Evolutionary conservation across 1,140 invertebrate genomes (phyloP), one percentile per base, ranked within the genome.

Genomic region (Wasmannia auropunctata): DNA sequence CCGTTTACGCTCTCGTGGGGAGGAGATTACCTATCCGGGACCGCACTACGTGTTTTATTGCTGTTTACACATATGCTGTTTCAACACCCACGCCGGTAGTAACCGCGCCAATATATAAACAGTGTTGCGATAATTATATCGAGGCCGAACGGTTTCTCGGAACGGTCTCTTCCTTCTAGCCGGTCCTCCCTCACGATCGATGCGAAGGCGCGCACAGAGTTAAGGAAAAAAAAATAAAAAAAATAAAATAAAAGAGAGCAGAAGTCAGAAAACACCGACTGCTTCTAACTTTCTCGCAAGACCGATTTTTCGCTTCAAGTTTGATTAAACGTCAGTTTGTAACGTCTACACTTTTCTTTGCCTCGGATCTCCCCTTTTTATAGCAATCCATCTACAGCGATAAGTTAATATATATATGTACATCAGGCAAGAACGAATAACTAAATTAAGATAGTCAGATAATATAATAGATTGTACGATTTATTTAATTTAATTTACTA

Each of bases 21-120:
- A 88, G 88, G 88, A 84, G 90, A 75, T 88, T 83, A 87, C 86
- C 90, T 91, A 91, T 88, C 89, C 87, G 40, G 54, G 81, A 86
- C 86, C 85, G 70, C 72, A 88, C 81, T 88, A 90, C 87, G 87
- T 92, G 90, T 92, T 92, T 92, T 92, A 92, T 92, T 92, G 90
- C 92, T 92, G 91, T 92, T 92, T 92, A 92, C 91, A 92, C 92
- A 92, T 91, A 92, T 92, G 92, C 91, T 88, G 90, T 90, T 87
- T 77, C 75, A 92, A 91, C 91, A 92, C 91, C 91, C 91, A 91
- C 90, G 91, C 86, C 80, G 86, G 85, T 84, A 88, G 91, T 91
- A 91, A 92, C 89, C 87, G 90, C 81, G 90, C 85, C 91, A 84
- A 91, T 92, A 92, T 86, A 86, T 91, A 92, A 92, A 92, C 91